These are phyloP conservation scores for Lepidurus packardi DNA, from an alignment of 1,140 invertebrate genomes.

Conservation along the genomic window DNA sequence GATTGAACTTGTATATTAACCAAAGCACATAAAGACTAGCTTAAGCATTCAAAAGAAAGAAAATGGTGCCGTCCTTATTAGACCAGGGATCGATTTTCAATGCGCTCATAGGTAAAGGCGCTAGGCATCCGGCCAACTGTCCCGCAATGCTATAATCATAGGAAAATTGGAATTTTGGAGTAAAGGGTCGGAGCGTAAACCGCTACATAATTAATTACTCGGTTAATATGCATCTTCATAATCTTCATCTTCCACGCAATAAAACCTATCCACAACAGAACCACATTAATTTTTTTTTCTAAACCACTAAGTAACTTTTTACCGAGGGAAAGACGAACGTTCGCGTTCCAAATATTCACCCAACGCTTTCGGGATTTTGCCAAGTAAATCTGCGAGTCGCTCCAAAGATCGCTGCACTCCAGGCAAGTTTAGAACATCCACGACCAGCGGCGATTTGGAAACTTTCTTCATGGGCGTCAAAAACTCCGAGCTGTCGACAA, in stretches of 20 bases:
- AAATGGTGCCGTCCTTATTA: too few relatives aligned
- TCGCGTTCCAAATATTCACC: slow-evolving; percentile 98
- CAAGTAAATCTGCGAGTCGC: slow-evolving; percentile 91
- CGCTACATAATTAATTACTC: too few relatives aligned
- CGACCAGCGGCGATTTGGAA: slow-evolving; percentile 89
- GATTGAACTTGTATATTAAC: too few relatives aligned
- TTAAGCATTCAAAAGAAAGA: too few relatives aligned
- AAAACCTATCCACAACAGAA: slow-evolving; percentile 61
- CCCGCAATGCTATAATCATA: too few relatives aligned
- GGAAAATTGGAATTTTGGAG: too few relatives aligned
- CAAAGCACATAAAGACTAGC: too few relatives aligned
- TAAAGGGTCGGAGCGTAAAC: too few relatives aligned
- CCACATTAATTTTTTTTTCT: neutral
- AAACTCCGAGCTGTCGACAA: slow-evolving; percentile 72
- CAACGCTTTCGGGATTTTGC: slow-evolving; percentile 98
- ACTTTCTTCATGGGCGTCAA: slow-evolving; percentile 98
- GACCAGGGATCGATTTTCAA: too few relatives aligned
- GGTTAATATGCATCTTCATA: too few relatives aligned
- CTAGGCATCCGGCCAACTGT: too few relatives aligned
- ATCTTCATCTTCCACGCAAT: slow-evolving; percentile 99
- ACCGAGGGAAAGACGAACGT: slow-evolving; percentile 89
- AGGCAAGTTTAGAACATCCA: slow-evolving; percentile 97
- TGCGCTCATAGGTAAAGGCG: too few relatives aligned
- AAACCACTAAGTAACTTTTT: slow-evolving; percentile 31
- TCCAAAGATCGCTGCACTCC: slow-evolving; percentile 92